Percentiles rank a stretch among this genome's conserved stretches.
phyloP scores from a whole-genome alignment of 2,113 vertebrate species.

The Noctilio leporinus region DNA sequence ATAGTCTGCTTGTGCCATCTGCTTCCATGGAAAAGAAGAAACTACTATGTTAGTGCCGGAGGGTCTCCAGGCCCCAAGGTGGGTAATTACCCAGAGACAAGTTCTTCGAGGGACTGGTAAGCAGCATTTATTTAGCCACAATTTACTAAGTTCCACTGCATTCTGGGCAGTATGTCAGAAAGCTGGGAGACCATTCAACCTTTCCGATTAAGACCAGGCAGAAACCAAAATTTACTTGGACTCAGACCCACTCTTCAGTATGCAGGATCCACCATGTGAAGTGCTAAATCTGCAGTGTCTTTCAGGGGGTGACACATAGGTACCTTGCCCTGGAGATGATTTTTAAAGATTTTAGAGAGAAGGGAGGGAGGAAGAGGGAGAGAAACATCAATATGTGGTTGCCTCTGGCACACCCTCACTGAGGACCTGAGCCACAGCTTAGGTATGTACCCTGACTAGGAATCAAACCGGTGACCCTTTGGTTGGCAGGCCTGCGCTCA shows the following conservation, averaged over 20 bases:
- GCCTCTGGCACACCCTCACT: too few species aligned
- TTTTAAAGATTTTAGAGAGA: too few species aligned
- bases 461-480: too few species aligned
- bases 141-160: neutral
- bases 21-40: neutral
- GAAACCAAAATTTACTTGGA: neutral
- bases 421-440: too few species aligned
- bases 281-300: neutral
- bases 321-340: neutral
- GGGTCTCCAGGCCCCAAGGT: neutral
- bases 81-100: neutral
- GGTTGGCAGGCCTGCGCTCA: too few species aligned
- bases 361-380: too few species aligned
- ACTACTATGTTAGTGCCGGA: neutral
- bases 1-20: neutral
- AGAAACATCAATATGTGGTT: too few species aligned
- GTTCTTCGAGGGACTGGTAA: neutral
- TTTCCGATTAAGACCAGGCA: neutral
- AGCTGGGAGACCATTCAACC: neutral
- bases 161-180: neutral
- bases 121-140: neutral
- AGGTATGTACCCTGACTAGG: too few species aligned
- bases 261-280: neutral
- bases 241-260: neutral
- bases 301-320: rapidly evolving